Evolutionary conservation across 1,140 invertebrate species (phyloP).

Genomic region (Megathymus violae): DNA sequence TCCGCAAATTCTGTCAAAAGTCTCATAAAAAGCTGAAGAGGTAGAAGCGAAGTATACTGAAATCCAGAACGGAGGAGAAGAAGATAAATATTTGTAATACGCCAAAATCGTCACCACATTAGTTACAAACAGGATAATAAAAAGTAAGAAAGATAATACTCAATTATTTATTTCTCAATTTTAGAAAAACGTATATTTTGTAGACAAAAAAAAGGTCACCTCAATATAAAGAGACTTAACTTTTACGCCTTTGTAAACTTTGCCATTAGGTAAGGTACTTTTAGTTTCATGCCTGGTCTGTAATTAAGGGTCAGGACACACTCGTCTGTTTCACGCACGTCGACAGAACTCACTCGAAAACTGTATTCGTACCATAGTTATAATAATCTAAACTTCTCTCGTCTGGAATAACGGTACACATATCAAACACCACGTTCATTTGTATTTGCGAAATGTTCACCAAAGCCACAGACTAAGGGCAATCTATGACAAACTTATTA

Average conservation of each 20-base stretch:
- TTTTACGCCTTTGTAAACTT: constrained; percentile 38
- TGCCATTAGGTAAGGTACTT: constrained; percentile 37
- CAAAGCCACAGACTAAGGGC: constrained; percentile 44
- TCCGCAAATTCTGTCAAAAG: too few species aligned
- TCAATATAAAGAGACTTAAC: too few species aligned
- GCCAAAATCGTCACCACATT: too few species aligned
- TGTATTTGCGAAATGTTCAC: constrained; percentile 29
- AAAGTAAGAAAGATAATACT: too few species aligned
- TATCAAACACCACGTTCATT: constrained; percentile 43
- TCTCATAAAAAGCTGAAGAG: too few species aligned
- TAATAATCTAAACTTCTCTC: constrained; percentile 55
- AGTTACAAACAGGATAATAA: too few species aligned
- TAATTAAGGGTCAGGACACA: constrained; percentile 50
- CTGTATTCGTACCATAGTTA: constrained; percentile 49
- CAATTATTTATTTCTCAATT: too few species aligned
- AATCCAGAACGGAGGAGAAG: too few species aligned
- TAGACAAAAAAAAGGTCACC: too few species aligned
- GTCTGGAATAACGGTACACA: constrained; percentile 48
- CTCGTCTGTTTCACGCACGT: constrained; percentile 43
- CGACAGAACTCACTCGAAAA: constrained; percentile 36
- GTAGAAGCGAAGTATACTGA: too few species aligned
- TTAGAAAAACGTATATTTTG: too few species aligned
- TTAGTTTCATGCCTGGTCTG: constrained; percentile 41
- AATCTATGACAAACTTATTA: background rate
- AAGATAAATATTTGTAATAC: too few species aligned